These are phyloP conservation scores for Cerastoderma edule DNA, from an alignment of 2,888 invertebrate genomes.

Conservation along the genomic window DNA sequence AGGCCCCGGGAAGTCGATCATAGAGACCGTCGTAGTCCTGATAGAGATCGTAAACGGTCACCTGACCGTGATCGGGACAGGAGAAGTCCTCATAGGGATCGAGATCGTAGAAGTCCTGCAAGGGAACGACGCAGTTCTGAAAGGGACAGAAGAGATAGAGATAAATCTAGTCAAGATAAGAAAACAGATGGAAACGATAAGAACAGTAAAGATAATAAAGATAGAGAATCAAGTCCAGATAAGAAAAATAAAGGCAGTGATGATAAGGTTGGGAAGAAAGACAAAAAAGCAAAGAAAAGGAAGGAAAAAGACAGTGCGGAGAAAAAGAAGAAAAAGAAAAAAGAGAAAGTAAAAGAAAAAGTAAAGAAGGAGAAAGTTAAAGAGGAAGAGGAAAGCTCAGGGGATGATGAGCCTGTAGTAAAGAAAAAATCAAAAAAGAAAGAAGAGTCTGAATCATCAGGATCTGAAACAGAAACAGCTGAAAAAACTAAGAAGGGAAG, in stretches of 20 bases:
- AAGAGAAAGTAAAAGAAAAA: constrained; percentile 49
- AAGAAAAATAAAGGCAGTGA: constrained; percentile 82
- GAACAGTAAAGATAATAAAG: constrained; percentile 21
- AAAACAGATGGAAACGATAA: constrained; percentile 29
- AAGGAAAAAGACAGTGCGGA: constrained; percentile 57
- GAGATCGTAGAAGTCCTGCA: constrained; percentile 4
- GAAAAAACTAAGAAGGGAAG: constrained; percentile 4
- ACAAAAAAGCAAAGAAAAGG: constrained; percentile 57
- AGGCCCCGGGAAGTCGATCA: constrained; percentile 26
- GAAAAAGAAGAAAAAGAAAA: constrained; percentile 52
- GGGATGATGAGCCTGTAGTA: constrained; percentile 84
- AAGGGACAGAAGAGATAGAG: constrained; percentile 31
- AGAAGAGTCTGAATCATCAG: constrained; percentile 29
- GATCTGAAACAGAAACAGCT: constrained; percentile 11
- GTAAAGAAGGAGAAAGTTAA: constrained; percentile 61
- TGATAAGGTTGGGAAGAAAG: constrained; percentile 84
- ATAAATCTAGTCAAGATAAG: constrained; percentile 40
- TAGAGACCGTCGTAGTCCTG: constrained; percentile 27
- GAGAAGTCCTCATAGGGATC: constrained; percentile 35
- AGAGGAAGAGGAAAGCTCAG: constrained; percentile 80
- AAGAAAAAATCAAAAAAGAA: constrained; percentile 72
- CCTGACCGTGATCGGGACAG: constrained; percentile 36
- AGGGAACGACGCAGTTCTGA: constrained; percentile 13
- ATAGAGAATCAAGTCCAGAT: constrained; percentile 66
- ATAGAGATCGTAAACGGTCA: not conserved